phyloP scores from a whole-genome alignment of 2,797 vertebrate species.

The Anolis apletophallus region DNA sequence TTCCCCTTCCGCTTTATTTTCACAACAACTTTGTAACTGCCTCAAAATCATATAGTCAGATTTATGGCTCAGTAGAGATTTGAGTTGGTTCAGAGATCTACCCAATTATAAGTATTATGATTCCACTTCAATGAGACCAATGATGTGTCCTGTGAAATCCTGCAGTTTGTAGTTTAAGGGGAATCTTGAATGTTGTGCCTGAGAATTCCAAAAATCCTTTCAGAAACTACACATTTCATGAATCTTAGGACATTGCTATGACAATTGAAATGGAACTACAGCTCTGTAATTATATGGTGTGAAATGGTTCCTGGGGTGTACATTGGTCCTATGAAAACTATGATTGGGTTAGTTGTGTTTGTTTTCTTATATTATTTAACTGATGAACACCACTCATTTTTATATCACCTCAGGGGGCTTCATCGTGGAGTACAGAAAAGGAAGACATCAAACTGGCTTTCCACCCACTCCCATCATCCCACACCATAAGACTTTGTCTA shows the following conservation, averaged over 20 bases:
- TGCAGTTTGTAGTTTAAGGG: too few relatives aligned
- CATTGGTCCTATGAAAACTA: neutral
- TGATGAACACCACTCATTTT: neutral
- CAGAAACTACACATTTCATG: too few relatives aligned
- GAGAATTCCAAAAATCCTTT: too few relatives aligned
- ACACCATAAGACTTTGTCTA: neutral
- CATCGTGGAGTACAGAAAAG: neutral
- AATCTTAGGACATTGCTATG: too few relatives aligned
- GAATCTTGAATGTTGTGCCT: too few relatives aligned
- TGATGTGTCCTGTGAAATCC: too few relatives aligned
- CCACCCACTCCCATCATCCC: neutral
- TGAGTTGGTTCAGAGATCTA: neutral
- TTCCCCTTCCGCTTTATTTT: neutral
- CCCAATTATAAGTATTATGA: too few relatives aligned
- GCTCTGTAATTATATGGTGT: too few relatives aligned
- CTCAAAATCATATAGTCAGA: neutral
- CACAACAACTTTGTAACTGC: neutral
- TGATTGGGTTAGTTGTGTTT: neutral
- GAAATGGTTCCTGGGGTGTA: too few relatives aligned
- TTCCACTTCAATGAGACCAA: too few relatives aligned
- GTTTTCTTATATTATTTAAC: neutral
- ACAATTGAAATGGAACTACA: too few relatives aligned
- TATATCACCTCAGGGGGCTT: neutral
- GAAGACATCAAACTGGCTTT: neutral
- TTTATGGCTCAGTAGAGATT: neutral